Base-by-base conservation (phyloP, 1,140 invertebrate genomes). In the Hylaeus volcanicus region DNA sequence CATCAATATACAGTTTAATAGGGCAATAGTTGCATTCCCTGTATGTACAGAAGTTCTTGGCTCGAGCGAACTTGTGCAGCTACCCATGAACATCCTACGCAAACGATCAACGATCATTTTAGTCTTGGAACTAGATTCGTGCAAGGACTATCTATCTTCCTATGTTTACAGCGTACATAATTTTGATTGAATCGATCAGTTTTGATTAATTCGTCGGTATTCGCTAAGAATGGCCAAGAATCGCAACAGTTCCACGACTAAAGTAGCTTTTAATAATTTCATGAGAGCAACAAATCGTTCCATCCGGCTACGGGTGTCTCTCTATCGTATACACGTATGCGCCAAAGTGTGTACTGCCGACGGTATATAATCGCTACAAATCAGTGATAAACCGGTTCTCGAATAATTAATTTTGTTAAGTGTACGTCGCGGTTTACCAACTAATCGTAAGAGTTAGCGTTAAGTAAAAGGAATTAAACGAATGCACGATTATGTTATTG, bases 391-490 rank as follows among this genome's bases (percentile, higher is more conserved):
- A 83, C 60, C 64, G 80, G 14, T 83, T 78, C 48, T 39, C 61
- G 12, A 64, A 79, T 26, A 71, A 77, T 71, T 58, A 78, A 70
- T 66, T 66, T 53, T 26, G 60, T 80, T 83, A 86, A 83, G 85
- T 86, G 84, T 77, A 80, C 69, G 61, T 86, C 61, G 73, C 63
- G 77, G 68, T 64, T 80, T 60, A 83, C 68, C 61, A 75, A 80
- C 69, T 76, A 76, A 86, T 71, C 72, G 69, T 74, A 74, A 82
- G 55, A 69, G 79, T 68, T 82, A 82, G 79, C 70, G 68, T 85
- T 86, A 86, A 86, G 84, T 86, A 86, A 84, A 68, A 75, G 72
- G 66, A 58, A 26, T 26, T 64, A 86, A 74, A 60, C 72, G 56
- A 48, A 79, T 53, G 64, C 72, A 51, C 41, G 43, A 79, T 84